A percentile compares a stretch with the other conserved stretches of the same genome.
Conservation (phyloP, 2,888 invertebrate genomes). For the Argyra leucocephala region DNA sequence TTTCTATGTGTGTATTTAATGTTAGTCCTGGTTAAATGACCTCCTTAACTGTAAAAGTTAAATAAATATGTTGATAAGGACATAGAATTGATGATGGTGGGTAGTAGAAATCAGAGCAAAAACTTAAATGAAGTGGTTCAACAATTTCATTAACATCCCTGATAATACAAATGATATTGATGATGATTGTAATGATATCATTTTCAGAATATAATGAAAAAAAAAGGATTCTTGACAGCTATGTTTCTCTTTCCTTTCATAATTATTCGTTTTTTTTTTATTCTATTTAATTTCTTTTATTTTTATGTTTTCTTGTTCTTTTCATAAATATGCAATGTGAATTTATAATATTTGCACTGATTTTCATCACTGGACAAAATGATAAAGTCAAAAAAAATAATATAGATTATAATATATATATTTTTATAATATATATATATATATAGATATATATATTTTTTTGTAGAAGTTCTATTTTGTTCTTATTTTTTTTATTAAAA, state of each 20-base stretch:
- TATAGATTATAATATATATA: too few relatives aligned
- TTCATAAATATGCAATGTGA: not conserved
- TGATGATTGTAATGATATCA: not conserved
- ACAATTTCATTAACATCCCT: constrained; percentile 6
- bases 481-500: not conserved
- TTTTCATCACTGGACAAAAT: not conserved
- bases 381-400: not conserved
- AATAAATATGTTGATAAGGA: not conserved
- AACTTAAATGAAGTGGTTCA: not conserved
- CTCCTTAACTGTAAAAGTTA: not conserved
- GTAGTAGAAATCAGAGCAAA: not conserved
- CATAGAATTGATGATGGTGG: not conserved
- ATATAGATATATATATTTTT: too few relatives aligned
- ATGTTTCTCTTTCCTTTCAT: not conserved
- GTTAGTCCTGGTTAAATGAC: not conserved
- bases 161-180: too few relatives aligned
- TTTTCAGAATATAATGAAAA: too few relatives aligned
- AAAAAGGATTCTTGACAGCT: too few relatives aligned
- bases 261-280: too few relatives aligned
- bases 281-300: not conserved
- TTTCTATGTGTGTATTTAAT: too few relatives aligned
- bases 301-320: not conserved
- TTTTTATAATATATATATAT: too few relatives aligned
- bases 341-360: not conserved
- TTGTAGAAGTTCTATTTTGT: too few relatives aligned